Percentiles rank a stretch among this genome's conserved stretches.
Conservation (phyloP, 2,888 invertebrate genomes). For the Dione vanillae region DNA sequence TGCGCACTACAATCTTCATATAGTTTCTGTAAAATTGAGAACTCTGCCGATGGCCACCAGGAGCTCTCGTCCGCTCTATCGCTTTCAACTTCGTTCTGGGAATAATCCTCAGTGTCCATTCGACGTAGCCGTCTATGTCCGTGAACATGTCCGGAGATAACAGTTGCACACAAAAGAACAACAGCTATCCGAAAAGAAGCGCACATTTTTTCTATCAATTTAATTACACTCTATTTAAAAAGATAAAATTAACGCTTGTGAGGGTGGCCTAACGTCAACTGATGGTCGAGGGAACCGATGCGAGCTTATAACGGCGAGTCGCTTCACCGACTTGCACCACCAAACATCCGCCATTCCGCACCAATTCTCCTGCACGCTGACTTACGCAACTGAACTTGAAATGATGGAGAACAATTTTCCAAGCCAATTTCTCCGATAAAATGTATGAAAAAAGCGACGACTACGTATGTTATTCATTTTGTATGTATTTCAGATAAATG, state of each 20-base stretch:
- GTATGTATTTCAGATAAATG: conserved; percentile 56
- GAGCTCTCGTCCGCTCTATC: conserved; percentile 78
- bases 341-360: conserved; percentile 85
- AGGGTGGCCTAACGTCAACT: conserved; percentile 79
- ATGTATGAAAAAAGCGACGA: conserved; percentile 80
- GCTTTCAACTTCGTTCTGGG: conserved; percentile 79
- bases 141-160: conserved; percentile 73
- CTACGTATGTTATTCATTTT: conserved; percentile 71
- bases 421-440: conserved; percentile 84
- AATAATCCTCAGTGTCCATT: conserved; percentile 73
- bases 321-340: conserved; percentile 79
- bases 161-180: conserved; percentile 73
- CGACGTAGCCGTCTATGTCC: conserved; percentile 76
- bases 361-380: conserved; percentile 82
- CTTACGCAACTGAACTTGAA: conserved; percentile 85
- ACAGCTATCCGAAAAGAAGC: conserved; percentile 77
- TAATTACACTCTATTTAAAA: conserved; percentile 74
- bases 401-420: conserved; percentile 83
- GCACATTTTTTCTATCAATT: conserved; percentile 70
- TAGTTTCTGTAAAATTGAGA: conserved; percentile 84
- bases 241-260: conserved; percentile 70
- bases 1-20: conserved; percentile 86
- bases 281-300: conserved; percentile 71
- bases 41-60: conserved; percentile 85
- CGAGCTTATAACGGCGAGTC: conserved; percentile 82